Percentiles rank a stretch among this genome's conserved stretches.
Evolutionary conservation across 2,797 vertebrate genomes (phyloP).

Genomic region (Uromys caudimaculatus): DNA sequence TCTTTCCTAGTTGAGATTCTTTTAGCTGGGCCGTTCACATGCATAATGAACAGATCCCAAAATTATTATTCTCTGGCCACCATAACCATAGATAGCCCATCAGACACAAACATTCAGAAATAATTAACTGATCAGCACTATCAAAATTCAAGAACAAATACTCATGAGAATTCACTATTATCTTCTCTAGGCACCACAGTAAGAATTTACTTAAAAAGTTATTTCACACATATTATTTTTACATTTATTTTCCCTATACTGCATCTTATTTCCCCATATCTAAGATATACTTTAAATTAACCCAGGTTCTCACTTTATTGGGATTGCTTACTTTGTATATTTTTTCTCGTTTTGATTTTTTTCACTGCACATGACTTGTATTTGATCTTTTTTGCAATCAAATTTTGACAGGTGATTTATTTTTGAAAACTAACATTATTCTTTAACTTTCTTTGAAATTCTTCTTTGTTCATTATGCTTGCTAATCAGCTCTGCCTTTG

Average conservation of each 20-base stretch:
- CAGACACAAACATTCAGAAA: neutral
- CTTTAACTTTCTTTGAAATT: constrained; percentile 70
- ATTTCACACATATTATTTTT: neutral
- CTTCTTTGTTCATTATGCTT: constrained; percentile 49
- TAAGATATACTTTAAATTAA: neutral
- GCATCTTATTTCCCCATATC: neutral
- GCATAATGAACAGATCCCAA: neutral
- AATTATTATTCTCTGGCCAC: neutral
- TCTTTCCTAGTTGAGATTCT: neutral
- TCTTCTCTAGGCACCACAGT: neutral
- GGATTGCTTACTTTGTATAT: neutral
- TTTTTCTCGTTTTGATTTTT: neutral
- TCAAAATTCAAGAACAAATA: neutral
- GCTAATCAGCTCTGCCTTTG: constrained; percentile 68
- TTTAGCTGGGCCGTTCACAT: neutral
- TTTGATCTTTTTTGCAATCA: constrained; percentile 54
- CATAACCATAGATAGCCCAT: neutral
- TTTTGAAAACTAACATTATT: constrained; percentile 39
- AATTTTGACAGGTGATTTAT: constrained; percentile 47
- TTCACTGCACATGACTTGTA: neutral
- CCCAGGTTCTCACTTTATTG: neutral
- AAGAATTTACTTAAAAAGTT: neutral
- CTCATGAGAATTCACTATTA: neutral
- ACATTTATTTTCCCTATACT: neutral
- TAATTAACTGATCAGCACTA: neutral